These are phyloP conservation scores for Dissostichus mawsoni DNA, from an alignment of 2,113 vertebrate genomes.

Conservation along the genomic window DNA sequence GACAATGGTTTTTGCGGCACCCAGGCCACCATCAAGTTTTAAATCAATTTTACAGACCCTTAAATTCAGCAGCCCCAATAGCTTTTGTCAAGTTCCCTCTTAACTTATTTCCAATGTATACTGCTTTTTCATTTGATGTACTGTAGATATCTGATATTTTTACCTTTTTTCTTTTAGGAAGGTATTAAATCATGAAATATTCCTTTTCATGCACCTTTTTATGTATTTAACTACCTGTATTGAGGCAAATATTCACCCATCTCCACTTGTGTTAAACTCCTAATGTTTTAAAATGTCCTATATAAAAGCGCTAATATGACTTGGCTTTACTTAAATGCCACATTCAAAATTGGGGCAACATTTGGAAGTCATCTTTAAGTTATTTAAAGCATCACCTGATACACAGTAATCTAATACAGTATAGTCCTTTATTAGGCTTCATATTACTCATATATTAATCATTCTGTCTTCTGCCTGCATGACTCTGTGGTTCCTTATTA, in stretches of 20 bases:
- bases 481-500: neutral
- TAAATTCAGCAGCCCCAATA: too few species aligned
- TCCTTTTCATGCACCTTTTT: too few species aligned
- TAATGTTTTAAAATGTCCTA: too few species aligned
- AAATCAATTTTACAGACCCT: neutral
- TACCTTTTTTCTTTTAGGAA: too few species aligned
- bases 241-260: too few species aligned
- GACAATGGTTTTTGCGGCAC: neutral
- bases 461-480: neutral
- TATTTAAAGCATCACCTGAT: neutral
- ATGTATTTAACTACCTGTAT: too few species aligned
- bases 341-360: neutral
- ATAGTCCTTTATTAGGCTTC: neutral
- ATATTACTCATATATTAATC: slow-evolving; percentile 19
- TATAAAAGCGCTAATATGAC: too few species aligned
- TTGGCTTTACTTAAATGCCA: neutral
- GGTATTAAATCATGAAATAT: too few species aligned
- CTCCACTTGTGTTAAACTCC: too few species aligned
- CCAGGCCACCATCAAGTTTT: neutral
- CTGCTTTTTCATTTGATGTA: too few species aligned
- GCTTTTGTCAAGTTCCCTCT: neutral
- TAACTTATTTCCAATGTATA: neutral
- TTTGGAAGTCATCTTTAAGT: neutral
- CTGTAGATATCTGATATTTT: too few species aligned
- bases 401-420: slow-evolving; percentile 4